A percentile compares a stretch with the other conserved stretches of the same genome.
These are phyloP conservation scores for Ctenochaetus hawaiiensis DNA, from an alignment of 2,797 vertebrate species.

Conservation along the genomic window DNA sequence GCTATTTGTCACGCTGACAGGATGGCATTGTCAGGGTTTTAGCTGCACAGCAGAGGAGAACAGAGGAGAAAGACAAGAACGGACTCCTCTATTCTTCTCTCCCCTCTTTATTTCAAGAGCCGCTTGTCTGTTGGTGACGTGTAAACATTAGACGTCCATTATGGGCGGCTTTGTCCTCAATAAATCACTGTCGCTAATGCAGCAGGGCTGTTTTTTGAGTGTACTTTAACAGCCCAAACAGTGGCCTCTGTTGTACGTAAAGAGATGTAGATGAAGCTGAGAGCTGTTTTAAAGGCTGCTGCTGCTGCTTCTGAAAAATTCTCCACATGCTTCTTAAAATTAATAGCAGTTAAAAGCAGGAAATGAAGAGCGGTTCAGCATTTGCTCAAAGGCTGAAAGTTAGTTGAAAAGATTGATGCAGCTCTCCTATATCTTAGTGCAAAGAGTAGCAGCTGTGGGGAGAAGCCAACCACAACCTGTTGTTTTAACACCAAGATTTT, in stretches of 20 bases:
- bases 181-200: conserved; percentile 81
- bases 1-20: conserved; percentile 85
- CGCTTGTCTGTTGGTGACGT: conserved; percentile 70
- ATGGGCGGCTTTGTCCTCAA: conserved; percentile 77
- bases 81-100: conserved; percentile 70
- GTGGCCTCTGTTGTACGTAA: conserved; percentile 14
- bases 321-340: neutral
- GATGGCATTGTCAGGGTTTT: conserved; percentile 82
- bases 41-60: conserved; percentile 68
- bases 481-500: too few species aligned
- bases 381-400: too few species aligned
- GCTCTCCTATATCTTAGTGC: neutral
- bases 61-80: conserved; percentile 72
- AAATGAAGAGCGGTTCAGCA: too few species aligned
- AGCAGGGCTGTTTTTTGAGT: conserved; percentile 33
- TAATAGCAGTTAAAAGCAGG: neutral
- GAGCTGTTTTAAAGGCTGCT: neutral
- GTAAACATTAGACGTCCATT: conserved; percentile 84
- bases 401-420: too few species aligned
- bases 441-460: neutral
- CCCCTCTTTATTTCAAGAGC: conserved; percentile 72
- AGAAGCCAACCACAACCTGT: neutral
- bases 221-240: conserved; percentile 49
- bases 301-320: neutral
- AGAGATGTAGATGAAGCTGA: conserved; percentile 32